These are phyloP conservation scores for Mesodorylaimus sp. DNA, from an alignment of 2,888 invertebrate genomes.

Conservation along the genomic window DNA sequence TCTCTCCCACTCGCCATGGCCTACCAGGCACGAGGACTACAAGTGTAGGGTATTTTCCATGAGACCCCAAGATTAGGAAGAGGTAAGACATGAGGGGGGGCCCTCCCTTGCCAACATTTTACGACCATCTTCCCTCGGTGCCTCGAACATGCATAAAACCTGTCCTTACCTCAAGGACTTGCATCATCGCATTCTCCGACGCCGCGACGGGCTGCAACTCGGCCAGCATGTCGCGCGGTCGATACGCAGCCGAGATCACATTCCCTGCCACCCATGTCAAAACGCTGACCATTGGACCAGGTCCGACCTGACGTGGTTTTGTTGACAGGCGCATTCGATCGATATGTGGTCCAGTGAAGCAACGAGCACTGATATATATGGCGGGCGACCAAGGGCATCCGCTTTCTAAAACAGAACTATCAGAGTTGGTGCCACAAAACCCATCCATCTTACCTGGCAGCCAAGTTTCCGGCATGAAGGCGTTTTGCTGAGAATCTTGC, in stretches of 20 bases:
- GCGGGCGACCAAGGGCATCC: slow-evolving; percentile 6
- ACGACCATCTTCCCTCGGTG: too few relatives aligned
- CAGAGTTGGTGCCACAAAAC: neutral
- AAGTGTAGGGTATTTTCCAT: too few relatives aligned
- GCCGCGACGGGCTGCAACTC: slow-evolving; percentile 5
- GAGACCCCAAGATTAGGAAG: too few relatives aligned
- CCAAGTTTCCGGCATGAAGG: neutral
- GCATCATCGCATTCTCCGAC: neutral
- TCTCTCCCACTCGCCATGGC: too few relatives aligned
- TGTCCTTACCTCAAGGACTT: neutral
- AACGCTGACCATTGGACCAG: slow-evolving; percentile 3
- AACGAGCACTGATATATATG: slow-evolving; percentile 9
- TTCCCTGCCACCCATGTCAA: slow-evolving; percentile 4
- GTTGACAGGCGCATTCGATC: neutral
- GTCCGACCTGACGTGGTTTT: slow-evolving; percentile 6
- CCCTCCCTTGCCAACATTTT: too few relatives aligned
- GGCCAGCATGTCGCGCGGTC: slow-evolving; percentile 7
- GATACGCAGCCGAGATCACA: neutral
- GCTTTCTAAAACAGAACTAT: slow-evolving; percentile 1
- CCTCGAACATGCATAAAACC: too few relatives aligned
- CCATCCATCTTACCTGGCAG: neutral
- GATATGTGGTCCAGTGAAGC: slow-evolving; percentile 8
- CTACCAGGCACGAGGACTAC: too few relatives aligned
- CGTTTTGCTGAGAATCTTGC: neutral
- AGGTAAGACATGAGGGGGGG: too few relatives aligned